These are phyloP conservation scores for Symphodus melops DNA, from an alignment of 2,113 vertebrate genomes.

Conservation along the genomic window DNA sequence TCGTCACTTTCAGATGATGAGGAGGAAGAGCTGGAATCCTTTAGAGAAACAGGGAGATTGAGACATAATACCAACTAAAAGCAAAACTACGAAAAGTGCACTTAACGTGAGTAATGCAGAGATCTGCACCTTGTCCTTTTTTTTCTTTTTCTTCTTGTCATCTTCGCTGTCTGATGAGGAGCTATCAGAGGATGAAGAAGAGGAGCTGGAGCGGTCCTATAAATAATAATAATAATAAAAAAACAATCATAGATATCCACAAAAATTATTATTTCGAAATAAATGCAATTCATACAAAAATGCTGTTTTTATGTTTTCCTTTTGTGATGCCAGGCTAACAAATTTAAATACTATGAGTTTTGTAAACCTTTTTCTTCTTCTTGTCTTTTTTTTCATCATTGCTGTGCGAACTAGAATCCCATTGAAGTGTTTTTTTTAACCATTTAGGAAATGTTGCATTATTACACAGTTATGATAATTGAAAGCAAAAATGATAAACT, in stretches of 20 bases:
- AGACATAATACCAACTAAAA: no score
- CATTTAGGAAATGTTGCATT: no score
- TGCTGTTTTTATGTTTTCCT: no score
- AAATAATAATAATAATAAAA: background rate
- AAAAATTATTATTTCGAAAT: background rate
- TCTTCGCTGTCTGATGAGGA: slow-evolving; percentile 56
- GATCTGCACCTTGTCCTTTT: slow-evolving; percentile 46
- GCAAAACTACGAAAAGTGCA: background rate
- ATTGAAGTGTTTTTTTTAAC: no score
- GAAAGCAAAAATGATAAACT: no score
- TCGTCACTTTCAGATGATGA: slow-evolving; percentile 53
- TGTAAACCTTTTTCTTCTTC: slow-evolving; percentile 51
- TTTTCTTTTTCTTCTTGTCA: slow-evolving; percentile 37
- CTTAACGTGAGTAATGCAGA: background rate
- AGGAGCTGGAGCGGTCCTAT: slow-evolving; percentile 56
- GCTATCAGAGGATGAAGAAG: slow-evolving; percentile 53
- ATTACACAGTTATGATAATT: no score
- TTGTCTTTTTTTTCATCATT: slow-evolving; percentile 15
- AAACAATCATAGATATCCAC: slow-evolving; percentile 6
- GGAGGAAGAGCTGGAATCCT: slow-evolving; percentile 61
- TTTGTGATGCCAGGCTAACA: no score
- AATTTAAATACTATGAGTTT: background rate
- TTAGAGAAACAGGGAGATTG: background rate
- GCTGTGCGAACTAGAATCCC: no score
- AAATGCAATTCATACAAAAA: no score